These are phyloP conservation scores for Syngnathus floridae DNA, from an alignment of 2,113 vertebrate genomes.

Conservation along the genomic window DNA sequence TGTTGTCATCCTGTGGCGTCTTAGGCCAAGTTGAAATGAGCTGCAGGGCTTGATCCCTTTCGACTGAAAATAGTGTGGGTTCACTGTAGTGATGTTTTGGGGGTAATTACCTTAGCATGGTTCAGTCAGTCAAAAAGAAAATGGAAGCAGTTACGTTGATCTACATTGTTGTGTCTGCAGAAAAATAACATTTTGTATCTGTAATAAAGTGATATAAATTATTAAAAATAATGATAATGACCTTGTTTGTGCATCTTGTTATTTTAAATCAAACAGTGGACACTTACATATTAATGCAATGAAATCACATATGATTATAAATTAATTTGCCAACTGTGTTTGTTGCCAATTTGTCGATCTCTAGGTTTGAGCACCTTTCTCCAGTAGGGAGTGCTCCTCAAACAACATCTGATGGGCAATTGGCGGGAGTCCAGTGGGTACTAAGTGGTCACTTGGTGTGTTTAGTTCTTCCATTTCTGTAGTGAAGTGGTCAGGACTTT, in stretches of 20 bases:
- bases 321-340: conserved; percentile 2
- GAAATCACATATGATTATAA: not conserved
- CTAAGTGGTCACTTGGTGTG: conserved; percentile 68
- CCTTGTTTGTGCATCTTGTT: not conserved
- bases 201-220: not conserved
- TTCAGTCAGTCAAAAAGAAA: not conserved
- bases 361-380: conserved; percentile 63
- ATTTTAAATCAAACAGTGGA: not conserved
- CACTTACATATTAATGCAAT: not conserved
- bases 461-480: conserved; percentile 83
- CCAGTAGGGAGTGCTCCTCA: conserved; percentile 65
- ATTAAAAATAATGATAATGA: not conserved
- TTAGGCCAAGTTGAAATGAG: not conserved
- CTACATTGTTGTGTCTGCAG: not conserved
- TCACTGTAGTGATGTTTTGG: not conserved
- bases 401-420: conserved; percentile 69
- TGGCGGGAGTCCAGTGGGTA: conserved; percentile 66
- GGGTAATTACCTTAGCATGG: too few species aligned
- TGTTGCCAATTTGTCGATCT: conserved; percentile 11
- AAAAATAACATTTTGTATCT: not conserved
- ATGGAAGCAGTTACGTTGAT: not conserved
- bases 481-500: conserved; percentile 80
- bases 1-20: not conserved
- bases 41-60: not conserved
- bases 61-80: not conserved